These are phyloP conservation scores for Cyrtorhinus lividipennis DNA, from an alignment of 1,140 invertebrate species.

Conservation along the genomic window DNA sequence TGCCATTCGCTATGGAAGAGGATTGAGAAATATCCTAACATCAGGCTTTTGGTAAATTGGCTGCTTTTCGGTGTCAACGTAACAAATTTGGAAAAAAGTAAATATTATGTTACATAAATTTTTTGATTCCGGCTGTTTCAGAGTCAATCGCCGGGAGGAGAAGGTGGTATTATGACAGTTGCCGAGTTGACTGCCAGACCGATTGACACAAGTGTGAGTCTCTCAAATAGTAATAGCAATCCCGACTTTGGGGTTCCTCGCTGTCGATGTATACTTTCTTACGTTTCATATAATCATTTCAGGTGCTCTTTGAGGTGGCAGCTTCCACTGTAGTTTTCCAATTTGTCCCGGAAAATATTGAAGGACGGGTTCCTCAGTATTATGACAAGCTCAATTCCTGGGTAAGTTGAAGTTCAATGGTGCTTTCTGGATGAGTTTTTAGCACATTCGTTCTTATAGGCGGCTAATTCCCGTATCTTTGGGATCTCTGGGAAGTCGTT, in stretches of 20 bases:
- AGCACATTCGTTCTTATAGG: too few relatives aligned
- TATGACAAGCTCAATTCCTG: conserved; percentile 86
- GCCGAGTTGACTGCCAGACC: conserved; percentile 47
- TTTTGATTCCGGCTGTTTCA: conserved; percentile 33
- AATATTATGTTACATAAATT: too few relatives aligned
- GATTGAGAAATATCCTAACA: conserved; percentile 50
- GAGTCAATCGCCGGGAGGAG: conserved; percentile 55
- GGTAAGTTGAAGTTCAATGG: conserved; percentile 29
- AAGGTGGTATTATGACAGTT: conserved; percentile 45
- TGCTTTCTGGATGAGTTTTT: too few relatives aligned
- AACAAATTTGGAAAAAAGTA: too few relatives aligned
- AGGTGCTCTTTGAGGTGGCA: conserved; percentile 62
- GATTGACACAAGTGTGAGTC: conserved; percentile 42
- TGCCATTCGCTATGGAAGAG: conserved; percentile 56
- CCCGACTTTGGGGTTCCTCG: too few relatives aligned
- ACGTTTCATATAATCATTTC: too few relatives aligned
- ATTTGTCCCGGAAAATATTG: conserved; percentile 50
- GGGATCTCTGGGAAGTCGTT: too few relatives aligned
- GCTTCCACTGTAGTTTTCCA: conserved; percentile 77
- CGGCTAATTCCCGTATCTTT: too few relatives aligned
- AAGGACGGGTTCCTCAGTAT: conserved; percentile 51
- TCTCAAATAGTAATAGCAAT: too few relatives aligned
- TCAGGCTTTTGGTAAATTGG: conserved; percentile 54
- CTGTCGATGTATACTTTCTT: too few relatives aligned
- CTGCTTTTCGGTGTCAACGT: neutral